phyloP scores from a whole-genome alignment of 2,113 vertebrate species.

The Regulus satrapa region DNA sequence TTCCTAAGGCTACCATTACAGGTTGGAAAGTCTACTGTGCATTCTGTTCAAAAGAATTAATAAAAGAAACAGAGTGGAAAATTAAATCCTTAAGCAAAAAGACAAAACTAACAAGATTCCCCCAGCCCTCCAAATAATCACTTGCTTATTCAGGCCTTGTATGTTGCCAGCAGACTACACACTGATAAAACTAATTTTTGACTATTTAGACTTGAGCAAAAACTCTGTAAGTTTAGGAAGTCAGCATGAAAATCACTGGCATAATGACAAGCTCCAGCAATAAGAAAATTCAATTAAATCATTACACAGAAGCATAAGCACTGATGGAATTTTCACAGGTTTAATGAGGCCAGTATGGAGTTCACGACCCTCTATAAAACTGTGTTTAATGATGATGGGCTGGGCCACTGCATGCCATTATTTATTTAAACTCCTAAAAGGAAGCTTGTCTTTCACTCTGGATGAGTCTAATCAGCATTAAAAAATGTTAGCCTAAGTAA shows the following conservation, averaged over 20 bases:
- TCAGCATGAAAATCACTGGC: slow-evolving; percentile 4
- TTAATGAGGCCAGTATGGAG: slow-evolving; percentile 34
- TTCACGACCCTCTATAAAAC: neutral
- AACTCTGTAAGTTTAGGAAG: neutral
- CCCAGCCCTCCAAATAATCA: neutral
- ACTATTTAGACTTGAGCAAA: slow-evolving; percentile 14
- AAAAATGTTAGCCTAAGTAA: neutral
- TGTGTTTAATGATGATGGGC: neutral
- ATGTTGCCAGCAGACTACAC: neutral
- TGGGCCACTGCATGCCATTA: neutral
- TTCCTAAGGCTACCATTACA: neutral
- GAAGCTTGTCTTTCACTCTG: neutral
- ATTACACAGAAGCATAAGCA: slow-evolving; percentile 29
- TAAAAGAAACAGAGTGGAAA: neutral
- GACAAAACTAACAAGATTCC: neutral
- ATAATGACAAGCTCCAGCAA: slow-evolving; percentile 14
- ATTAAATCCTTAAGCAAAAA: slow-evolving; percentile 33
- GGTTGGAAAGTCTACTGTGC: neutral
- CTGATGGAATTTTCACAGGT: slow-evolving; percentile 41
- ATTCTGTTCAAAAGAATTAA: neutral
- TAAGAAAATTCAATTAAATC: slow-evolving; percentile 53
- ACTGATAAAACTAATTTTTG: slow-evolving; percentile 12
- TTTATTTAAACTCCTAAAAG: slow-evolving; percentile 16
- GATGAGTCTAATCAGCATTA: neutral
- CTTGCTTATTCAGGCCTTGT: neutral